Evolutionary conservation across 2,888 invertebrate genomes (phyloP).

Genomic region (Cantharis nigra): DNA sequence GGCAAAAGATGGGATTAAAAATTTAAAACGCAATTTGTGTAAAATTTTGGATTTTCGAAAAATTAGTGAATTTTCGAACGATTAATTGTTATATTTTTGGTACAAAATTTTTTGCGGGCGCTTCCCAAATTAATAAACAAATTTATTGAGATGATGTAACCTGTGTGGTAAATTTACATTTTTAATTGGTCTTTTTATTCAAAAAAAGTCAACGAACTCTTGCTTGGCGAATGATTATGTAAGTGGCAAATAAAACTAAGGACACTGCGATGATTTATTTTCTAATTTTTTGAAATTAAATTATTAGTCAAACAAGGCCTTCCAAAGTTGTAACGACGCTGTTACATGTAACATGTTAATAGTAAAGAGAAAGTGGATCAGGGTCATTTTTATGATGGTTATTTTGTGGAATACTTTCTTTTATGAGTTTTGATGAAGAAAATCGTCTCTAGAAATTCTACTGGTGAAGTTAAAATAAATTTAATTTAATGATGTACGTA

Average conservation of each 20-base stretch:
- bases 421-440: background rate
- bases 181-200: background rate
- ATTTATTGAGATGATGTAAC: background rate
- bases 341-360: background rate
- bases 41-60: background rate
- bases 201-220: background rate
- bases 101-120: background rate
- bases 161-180: background rate
- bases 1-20: background rate
- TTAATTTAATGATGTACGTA: constrained; percentile 8
- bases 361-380: constrained; percentile 18
- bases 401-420: constrained; percentile 10
- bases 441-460: background rate
- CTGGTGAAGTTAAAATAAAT: background rate
- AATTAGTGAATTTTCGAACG: background rate
- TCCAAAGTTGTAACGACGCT: background rate
- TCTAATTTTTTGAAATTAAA: background rate
- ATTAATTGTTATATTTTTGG: background rate
- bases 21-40: background rate
- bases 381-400: constrained; percentile 11
- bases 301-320: constrained; percentile 4
- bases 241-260: background rate
- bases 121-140: background rate
- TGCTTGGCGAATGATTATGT: background rate
- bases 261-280: background rate